Conservation (phyloP, 2,797 vertebrate genomes). For the Amniataba percoides region DNA sequence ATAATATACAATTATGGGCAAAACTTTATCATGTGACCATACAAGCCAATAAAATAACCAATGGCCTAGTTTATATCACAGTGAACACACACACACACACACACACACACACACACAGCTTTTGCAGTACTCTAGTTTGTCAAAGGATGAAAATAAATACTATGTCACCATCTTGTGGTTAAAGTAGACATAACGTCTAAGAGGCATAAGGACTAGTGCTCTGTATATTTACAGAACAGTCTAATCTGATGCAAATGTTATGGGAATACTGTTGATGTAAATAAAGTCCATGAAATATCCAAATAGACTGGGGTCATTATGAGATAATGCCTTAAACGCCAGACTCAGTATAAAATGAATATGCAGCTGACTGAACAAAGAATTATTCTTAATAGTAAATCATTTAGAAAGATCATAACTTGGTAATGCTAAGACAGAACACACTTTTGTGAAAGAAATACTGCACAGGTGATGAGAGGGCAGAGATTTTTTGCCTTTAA, state of each 20-base stretch:
- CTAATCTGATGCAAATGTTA: background rate
- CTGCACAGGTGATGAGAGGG: background rate
- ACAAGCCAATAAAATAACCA: background rate
- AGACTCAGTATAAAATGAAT: background rate
- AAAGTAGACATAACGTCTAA: background rate
- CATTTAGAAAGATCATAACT: background rate
- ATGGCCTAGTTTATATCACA: background rate
- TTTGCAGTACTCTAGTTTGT: background rate
- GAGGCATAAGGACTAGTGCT: background rate
- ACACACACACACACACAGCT: conserved; percentile 9
- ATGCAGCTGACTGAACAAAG: background rate
- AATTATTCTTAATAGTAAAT: background rate
- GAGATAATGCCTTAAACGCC: background rate
- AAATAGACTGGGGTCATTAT: background rate
- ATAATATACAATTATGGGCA: background rate
- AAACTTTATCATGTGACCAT: background rate
- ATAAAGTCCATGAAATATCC: background rate
- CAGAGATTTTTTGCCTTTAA: background rate
- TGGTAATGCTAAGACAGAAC: background rate
- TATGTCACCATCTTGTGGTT: conserved; percentile 51
- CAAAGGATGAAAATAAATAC: background rate
- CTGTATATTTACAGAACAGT: background rate
- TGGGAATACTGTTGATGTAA: background rate
- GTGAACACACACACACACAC: background rate
- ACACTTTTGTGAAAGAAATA: background rate